Evolutionary conservation across 2,797 vertebrate species (phyloP).

Genomic region (Enteromius unitaeniatus): DNA sequence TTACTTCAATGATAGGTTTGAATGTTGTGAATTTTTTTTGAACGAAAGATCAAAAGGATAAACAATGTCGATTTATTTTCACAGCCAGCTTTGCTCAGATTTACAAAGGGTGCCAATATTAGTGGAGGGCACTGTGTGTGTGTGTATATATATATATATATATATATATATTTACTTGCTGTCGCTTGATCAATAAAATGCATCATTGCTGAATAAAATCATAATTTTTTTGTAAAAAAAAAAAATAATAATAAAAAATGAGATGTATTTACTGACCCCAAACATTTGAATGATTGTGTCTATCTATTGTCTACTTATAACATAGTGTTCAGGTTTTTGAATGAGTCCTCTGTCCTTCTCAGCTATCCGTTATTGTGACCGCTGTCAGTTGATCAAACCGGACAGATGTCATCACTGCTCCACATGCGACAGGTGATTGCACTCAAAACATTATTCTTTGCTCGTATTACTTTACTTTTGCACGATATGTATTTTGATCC

Average conservation of each 20-base stretch:
- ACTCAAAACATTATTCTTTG: background rate
- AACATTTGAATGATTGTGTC: background rate
- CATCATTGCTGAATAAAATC: too few species aligned
- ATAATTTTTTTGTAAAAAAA: background rate
- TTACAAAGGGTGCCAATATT: too few species aligned
- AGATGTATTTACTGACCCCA: background rate
- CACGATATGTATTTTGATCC: constrained; percentile 1
- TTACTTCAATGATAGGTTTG: too few species aligned
- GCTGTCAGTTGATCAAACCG: constrained; percentile 95
- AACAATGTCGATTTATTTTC: too few species aligned
- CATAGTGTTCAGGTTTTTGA: constrained; percentile 36
- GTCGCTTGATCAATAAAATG: too few species aligned
- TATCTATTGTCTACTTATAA: background rate
- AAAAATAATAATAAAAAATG: too few species aligned
- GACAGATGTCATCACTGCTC: constrained; percentile 98
- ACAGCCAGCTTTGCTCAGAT: too few species aligned
- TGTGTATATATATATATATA: too few species aligned
- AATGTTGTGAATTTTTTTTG: too few species aligned
- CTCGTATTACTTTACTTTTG: background rate
- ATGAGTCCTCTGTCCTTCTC: background rate
- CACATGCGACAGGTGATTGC: constrained; percentile 90
- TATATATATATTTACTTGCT: too few species aligned
- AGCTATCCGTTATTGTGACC: constrained; percentile 94
- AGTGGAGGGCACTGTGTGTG: too few species aligned
- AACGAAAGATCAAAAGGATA: too few species aligned